Evolutionary conservation across 1,140 invertebrate species (phyloP).

Genomic region (Drosophila micromelanica): DNA sequence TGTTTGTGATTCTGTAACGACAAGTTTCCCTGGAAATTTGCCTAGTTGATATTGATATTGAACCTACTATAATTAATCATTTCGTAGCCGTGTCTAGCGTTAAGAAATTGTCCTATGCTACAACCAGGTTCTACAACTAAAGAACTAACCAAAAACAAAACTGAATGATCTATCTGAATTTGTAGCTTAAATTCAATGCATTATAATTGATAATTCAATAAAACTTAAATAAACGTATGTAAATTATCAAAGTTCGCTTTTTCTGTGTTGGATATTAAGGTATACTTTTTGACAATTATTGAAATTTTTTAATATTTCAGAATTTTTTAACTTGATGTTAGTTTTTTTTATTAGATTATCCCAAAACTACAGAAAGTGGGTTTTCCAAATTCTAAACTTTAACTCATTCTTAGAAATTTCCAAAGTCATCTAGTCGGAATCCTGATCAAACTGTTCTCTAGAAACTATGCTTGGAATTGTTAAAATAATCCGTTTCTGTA

Average conservation of each 20-base stretch:
- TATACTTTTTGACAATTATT: too few species aligned
- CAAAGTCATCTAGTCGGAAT: too few species aligned
- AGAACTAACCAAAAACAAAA: constrained; percentile 27
- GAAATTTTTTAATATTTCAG: too few species aligned
- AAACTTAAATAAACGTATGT: constrained; percentile 18
- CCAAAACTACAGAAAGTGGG: too few species aligned
- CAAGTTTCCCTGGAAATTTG: constrained; percentile 39
- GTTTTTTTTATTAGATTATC: too few species aligned
- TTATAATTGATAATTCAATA: constrained; percentile 37
- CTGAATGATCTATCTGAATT: constrained; percentile 22
- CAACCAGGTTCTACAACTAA: constrained; percentile 29
- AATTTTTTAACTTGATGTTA: too few species aligned
- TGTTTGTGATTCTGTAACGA: constrained; percentile 69
- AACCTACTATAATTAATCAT: constrained; percentile 31
- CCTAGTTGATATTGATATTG: constrained; percentile 35
- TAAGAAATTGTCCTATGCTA: constrained; percentile 46
- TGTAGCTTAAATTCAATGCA: constrained; percentile 43
- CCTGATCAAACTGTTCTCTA: too few species aligned
- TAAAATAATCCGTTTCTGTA: too few species aligned
- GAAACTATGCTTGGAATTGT: too few species aligned
- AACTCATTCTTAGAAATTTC: too few species aligned
- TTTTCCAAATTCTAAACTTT: too few species aligned
- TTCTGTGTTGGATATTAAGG: background rate
- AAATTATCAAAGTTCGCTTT: background rate
- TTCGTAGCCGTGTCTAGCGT: constrained; percentile 58